These are phyloP conservation scores for Clitarchus hookeri DNA, from an alignment of 2,888 invertebrate genomes.

Conservation along the genomic window DNA sequence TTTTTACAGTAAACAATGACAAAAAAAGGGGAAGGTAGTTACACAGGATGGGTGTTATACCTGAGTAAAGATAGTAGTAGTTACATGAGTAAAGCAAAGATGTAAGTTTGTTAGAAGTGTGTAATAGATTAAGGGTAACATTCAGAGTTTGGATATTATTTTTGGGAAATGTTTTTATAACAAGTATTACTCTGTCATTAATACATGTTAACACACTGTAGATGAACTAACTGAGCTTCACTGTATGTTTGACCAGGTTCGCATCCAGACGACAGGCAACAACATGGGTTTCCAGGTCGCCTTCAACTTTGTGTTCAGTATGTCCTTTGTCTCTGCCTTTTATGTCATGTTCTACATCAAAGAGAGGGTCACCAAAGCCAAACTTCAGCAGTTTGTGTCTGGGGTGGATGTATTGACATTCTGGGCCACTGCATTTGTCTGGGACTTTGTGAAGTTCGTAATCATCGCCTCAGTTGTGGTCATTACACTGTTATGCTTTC, in stretches of 20 bases:
- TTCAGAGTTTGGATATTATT: no score
- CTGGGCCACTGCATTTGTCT: conserved; percentile 71
- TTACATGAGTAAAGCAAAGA: no score
- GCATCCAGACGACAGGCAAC: conserved; percentile 45
- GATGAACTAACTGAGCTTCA: no score
- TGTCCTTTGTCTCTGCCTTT: conserved; percentile 70
- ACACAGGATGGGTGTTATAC: no score
- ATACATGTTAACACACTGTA: no score
- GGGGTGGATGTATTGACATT: conserved; percentile 68
- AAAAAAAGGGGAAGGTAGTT: no score
- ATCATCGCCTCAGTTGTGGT: conserved; percentile 62
- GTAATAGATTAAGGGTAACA: no score
- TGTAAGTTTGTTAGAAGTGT: no score
- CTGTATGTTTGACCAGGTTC: neutral
- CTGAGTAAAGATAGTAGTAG: no score
- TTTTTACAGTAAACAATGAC: no score
- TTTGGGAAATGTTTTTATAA: no score
- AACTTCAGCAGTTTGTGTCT: conserved; percentile 73
- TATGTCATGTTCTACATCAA: conserved; percentile 66
- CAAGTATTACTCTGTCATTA: no score
- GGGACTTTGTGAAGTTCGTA: conserved; percentile 69
- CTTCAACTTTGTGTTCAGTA: conserved; percentile 72
- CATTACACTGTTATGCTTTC: conserved; percentile 65
- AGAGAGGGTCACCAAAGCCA: conserved; percentile 70
- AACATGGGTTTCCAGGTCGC: conserved; percentile 63